These are phyloP conservation scores for Chrysina gloriosa DNA, from an alignment of 2,888 invertebrate species.

Conservation along the genomic window DNA sequence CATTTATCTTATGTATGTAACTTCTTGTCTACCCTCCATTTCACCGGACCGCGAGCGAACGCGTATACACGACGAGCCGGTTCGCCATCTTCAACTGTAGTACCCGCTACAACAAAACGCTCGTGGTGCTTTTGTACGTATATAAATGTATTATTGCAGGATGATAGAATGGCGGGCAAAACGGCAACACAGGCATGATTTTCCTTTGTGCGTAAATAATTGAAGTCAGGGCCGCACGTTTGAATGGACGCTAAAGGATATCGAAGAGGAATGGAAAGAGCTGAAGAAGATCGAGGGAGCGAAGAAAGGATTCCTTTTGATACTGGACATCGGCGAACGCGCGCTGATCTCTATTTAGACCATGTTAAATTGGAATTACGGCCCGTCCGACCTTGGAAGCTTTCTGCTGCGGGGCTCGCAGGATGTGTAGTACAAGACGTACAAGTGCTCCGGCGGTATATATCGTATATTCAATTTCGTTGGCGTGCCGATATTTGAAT, in stretches of 20 bases:
- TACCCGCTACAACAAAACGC: too few species aligned
- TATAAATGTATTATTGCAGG: not conserved
- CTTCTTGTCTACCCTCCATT: too few species aligned
- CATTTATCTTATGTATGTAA: too few species aligned
- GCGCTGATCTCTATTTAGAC: conserved; percentile 38
- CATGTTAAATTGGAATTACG: conserved; percentile 35
- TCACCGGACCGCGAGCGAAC: too few species aligned
- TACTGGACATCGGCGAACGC: conserved; percentile 19
- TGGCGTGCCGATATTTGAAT: conserved; percentile 19
- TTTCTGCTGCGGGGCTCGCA: not conserved
- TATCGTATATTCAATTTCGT: too few species aligned
- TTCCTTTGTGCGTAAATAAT: conserved; percentile 39
- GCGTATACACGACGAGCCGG: too few species aligned
- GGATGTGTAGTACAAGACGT: not conserved
- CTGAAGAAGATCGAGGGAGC: not conserved
- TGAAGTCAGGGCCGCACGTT: conserved; percentile 20
- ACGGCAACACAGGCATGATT: conserved; percentile 21
- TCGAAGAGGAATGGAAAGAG: not conserved
- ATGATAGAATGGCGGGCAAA: not conserved
- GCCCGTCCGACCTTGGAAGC: conserved; percentile 15
- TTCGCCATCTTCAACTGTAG: too few species aligned
- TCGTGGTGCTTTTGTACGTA: not conserved
- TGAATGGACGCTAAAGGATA: conserved; percentile 25
- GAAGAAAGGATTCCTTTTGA: conserved; percentile 31
- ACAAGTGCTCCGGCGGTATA: not conserved